Base-by-base conservation (phyloP, 2,888 invertebrate species). In the Drosophila mimica region DNA sequence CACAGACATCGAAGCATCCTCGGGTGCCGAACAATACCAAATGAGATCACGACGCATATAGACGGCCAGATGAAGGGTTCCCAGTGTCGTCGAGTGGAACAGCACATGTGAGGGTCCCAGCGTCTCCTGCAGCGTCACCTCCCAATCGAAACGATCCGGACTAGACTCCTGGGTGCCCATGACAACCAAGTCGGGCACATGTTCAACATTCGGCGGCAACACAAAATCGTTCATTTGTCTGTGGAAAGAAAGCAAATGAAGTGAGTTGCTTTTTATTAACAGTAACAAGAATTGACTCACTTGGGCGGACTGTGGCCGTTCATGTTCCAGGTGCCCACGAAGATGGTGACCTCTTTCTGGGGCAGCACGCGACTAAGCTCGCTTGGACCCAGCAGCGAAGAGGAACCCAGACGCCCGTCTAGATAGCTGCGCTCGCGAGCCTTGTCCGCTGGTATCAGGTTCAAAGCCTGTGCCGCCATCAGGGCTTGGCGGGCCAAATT, bases 271-370 rank as follows among this genome's bases (percentile, higher is more conserved):
- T 4, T 33, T 4, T 7, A 17, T 30, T 20, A 4, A 3, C n/a
- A n/a, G n/a, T 25, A 25, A 31, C 8, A 28, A n/a, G 1, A 9
- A n/a, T 8, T 4, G 4, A 82, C 88, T 94, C 94, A 97, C 97
- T 96, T 96, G 53, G 97, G 97, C 52, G 97, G 96, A 80, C 95
- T 94, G 91, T 98, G 97, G 38, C 98, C 98, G 93, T 98, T 98
- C 98, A 99, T 98, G 92, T 99, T 99, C 98, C 99, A 99, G 31
- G 98, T 97, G 8, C 97, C 98, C 65, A 98, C 96, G 94, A 98
- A 98, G 85, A 99, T 95, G 78, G 95, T 96, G 0, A 98, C 95
- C 93, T 97, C 97, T 82, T 97, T 95, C 87, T 96, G 96, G 2
- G 98, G 98, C 87, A 99, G 95, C 52, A 97, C 96, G 92, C 97